phyloP scores from a whole-genome alignment of 2,113 vertebrate genomes.

The Jaculus jaculus region DNA sequence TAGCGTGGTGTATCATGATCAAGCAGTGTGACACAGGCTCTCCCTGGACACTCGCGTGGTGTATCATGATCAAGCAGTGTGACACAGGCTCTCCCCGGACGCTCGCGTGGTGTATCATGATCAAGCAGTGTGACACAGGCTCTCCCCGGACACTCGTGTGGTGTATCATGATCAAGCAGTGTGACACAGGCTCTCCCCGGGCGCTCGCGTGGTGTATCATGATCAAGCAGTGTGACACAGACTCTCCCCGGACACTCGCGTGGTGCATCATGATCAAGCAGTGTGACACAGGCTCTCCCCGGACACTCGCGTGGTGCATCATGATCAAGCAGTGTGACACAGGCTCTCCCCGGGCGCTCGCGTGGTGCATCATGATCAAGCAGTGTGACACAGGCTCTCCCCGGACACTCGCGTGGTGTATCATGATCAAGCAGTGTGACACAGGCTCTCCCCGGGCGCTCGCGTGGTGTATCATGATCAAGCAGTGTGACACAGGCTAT shows the following conservation, averaged over 20 bases:
- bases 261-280: too few relatives aligned
- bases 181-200: too few relatives aligned
- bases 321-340: neutral
- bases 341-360: constrained; percentile 81
- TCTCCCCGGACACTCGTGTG: too few relatives aligned
- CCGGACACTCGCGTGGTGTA: too few relatives aligned
- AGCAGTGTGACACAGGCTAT: fast-evolving
- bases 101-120: constrained; percentile 96
- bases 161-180: too few relatives aligned
- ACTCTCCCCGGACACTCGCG: constrained; percentile 84
- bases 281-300: too few relatives aligned
- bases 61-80: neutral
- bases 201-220: constrained; percentile 88
- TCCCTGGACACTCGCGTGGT: too few relatives aligned
- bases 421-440: too few relatives aligned
- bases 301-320: too few relatives aligned
- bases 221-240: neutral
- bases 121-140: too few relatives aligned
- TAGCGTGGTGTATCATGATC: constrained; percentile 80
- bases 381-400: too few relatives aligned
- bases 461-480: constrained; percentile 85
- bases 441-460: constrained; percentile 72
- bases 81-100: neutral
- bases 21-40: too few relatives aligned
- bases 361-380: constrained; percentile 92